Conservation (phyloP, 2,888 invertebrate species). For the Drosophila nr. fundita region DNA sequence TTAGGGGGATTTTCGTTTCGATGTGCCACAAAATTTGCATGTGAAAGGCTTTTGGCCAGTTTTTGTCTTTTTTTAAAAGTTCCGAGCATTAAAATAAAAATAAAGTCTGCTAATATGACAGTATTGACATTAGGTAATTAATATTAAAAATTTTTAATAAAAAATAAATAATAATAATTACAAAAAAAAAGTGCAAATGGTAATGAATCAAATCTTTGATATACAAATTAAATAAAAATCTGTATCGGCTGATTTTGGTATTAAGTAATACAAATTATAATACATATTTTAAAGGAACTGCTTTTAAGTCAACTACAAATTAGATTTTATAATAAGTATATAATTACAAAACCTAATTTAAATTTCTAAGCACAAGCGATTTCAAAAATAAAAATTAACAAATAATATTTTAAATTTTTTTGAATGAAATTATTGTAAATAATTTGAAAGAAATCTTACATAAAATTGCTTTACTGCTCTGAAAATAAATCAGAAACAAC, state of each 20-base stretch:
- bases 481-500: neutral
- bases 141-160: neutral
- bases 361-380: no score
- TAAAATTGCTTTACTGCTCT: neutral
- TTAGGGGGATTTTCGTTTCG: slow-evolving; percentile 37
- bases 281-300: no score
- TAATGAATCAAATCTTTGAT: no score
- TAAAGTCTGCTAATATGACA: neutral
- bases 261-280: no score
- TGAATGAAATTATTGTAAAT: no score
- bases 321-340: neutral
- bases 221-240: no score
- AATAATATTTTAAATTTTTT: no score
- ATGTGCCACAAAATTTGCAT: slow-evolving; percentile 50
- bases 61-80: slow-evolving; percentile 38
- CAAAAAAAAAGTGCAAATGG: neutral
- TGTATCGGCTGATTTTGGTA: no score
- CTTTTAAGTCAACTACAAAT: no score
- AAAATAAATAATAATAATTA: neutral
- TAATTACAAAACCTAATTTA: neutral
- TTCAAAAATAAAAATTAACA: no score
- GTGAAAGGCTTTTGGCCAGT: slow-evolving; percentile 38
- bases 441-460: neutral
- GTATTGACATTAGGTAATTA: neutral
- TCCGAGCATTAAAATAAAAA: neutral